phyloP scores from a whole-genome alignment of 2,797 vertebrate genomes.

The Pogoniulus pusillus region DNA sequence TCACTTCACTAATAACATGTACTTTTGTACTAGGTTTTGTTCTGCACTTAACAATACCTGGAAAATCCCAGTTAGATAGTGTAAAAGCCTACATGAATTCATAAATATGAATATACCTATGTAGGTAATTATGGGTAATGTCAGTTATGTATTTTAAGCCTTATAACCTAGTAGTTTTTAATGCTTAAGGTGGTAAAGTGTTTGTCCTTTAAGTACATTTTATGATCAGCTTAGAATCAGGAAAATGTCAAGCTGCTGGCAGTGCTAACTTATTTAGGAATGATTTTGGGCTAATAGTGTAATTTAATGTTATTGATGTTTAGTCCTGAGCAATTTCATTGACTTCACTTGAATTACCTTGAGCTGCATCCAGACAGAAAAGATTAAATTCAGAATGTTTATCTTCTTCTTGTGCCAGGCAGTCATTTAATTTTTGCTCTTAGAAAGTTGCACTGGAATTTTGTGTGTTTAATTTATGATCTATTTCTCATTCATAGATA shows the following conservation, averaged over 20 bases:
- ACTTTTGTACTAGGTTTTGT: neutral
- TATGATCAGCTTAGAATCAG: neutral
- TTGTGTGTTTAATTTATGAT: neutral
- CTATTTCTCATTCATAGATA: neutral
- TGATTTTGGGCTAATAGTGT: neutral
- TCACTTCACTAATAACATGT: neutral
- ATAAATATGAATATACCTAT: neutral
- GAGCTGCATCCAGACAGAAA: neutral
- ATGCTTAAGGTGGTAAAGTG: neutral
- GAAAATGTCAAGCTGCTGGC: neutral
- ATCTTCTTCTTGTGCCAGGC: neutral
- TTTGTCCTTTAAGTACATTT: neutral
- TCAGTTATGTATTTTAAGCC: neutral
- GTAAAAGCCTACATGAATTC: neutral
- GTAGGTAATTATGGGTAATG: neutral
- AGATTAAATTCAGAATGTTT: neutral
- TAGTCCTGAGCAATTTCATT: neutral
- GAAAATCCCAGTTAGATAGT: neutral
- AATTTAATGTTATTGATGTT: neutral
- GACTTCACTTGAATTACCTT: neutral
- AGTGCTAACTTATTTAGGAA: neutral
- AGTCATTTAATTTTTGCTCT: neutral
- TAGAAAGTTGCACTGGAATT: rapidly evolving
- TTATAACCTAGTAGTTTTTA: neutral
- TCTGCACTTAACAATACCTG: neutral